phyloP scores from a whole-genome alignment of 2,113 vertebrate species.

The Boulengeromyrus knoepffleri region DNA sequence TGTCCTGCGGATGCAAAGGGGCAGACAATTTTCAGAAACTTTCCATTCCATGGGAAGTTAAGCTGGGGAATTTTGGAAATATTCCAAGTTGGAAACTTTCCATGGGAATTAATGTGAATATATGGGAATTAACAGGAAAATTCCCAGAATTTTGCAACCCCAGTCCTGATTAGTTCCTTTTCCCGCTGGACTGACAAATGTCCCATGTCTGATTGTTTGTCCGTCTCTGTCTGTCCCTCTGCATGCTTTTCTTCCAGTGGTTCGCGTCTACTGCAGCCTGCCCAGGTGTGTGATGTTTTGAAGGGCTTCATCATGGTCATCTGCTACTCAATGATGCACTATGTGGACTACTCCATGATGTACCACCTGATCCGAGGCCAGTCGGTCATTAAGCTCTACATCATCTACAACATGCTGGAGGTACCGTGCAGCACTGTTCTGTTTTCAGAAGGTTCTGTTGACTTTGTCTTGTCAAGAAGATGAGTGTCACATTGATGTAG shows the following conservation, averaged over 20 bases:
- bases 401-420: conserved; percentile 99
- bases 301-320: conserved; percentile 92
- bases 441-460: not conserved
- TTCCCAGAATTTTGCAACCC: no score
- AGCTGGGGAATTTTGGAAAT: no score
- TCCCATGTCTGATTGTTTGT: not conserved
- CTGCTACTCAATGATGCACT: conserved; percentile 98
- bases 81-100: no score
- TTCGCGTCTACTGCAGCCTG: conserved; percentile 87
- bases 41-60: no score
- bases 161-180: not conserved
- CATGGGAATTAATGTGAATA: no score
- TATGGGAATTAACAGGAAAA: no score
- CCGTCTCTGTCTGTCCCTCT: not conserved
- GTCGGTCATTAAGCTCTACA: conserved; percentile 98
- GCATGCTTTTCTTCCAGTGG: conserved; percentile 62
- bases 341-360: conserved; percentile 99
- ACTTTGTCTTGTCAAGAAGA: not conserved
- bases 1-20: not conserved
- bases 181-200: not conserved
- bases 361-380: conserved; percentile 97
- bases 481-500: not conserved
- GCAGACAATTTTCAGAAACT: no score
- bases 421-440: conserved; percentile 47
- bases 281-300: conserved; percentile 93